Base-by-base conservation (phyloP, 2,888 invertebrate species). In the Leptothorax acervorum region DNA sequence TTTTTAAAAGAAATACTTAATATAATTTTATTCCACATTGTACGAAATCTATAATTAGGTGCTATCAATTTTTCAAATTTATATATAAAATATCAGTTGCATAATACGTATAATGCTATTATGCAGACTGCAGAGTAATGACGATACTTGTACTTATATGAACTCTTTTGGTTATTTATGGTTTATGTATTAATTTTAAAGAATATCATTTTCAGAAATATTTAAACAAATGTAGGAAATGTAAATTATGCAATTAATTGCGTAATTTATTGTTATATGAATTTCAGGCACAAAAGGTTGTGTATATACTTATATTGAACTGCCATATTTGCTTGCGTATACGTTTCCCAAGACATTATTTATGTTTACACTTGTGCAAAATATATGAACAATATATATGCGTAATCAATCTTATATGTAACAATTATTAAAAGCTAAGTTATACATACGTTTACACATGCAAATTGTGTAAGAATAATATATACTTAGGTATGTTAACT, bases 281-380 rank as follows among this genome's bases (percentile, higher is more conserved):
- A 31, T 81, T 62, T 74, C 12, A 31, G 45, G 4, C n/a, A 51
- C 15, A 51, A 39, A 55, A 74, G 15, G 0, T 79, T 65, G 12
- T 55, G 45, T 45, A 63, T 65, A 82, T 51, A 60, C 5, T 65
- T 65, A 51, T 78, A 75, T 74, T 68, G 60, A 35, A 75, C 75
- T 85, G 84, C 84, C 82, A 85, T 66, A 48, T 75, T 53, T 76
- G 51, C 35, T 51, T 82, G 48, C 42, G 23, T 78, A 35, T 51
- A n/a, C 6, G 15, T 83, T 51, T 28, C 23, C 2, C 79, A 81
- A 68, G 48, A 62, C 62, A 79, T 42, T 83, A 62, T 68, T 62
- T 53, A 53, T 57, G 28, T 78, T 68, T 76, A 78, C 12, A 45
- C 39, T 66, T 48, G 12, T 71, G 15, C n/a, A 18, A 57, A 35